Evolutionary conservation across 1,140 invertebrate genomes (phyloP).

Genomic region (Trigoniulus corallinus): DNA sequence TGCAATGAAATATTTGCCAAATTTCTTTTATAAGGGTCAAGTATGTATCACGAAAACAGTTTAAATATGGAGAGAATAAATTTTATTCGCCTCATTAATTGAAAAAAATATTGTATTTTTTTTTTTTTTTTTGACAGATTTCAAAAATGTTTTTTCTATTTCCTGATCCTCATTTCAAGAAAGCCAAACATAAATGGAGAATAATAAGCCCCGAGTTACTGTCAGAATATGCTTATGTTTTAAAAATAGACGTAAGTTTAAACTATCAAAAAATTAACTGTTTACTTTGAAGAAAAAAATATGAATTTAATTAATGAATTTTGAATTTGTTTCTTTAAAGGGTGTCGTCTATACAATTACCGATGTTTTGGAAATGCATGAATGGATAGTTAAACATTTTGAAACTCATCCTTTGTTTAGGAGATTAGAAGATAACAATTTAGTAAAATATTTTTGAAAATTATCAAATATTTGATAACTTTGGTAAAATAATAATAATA

Average conservation of each 20-base stretch:
- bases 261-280: constrained; percentile 1
- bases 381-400: constrained; percentile 94
- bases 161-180: constrained; percentile 99
- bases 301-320: neutral
- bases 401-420: constrained; percentile 79
- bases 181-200: constrained; percentile 97
- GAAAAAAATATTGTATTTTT: neutral
- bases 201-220: constrained; percentile 87
- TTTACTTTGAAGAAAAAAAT: constrained; percentile 6
- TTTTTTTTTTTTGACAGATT: constrained; percentile 48
- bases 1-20: constrained; percentile 95
- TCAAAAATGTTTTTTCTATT: constrained; percentile 99
- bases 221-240: constrained; percentile 91
- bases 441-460: constrained; percentile 54
- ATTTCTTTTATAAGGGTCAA: constrained; percentile 89
- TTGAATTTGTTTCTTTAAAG: constrained; percentile 30
- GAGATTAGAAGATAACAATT: constrained; percentile 47
- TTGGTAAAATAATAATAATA: neutral
- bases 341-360: constrained; percentile 91
- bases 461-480: neutral
- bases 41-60: constrained; percentile 28
- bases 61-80: neutral
- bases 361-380: constrained; percentile 91
- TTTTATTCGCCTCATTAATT: neutral
- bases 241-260: constrained; percentile 56